phyloP scores from a whole-genome alignment of 2,888 invertebrate species.

The Folsomia candida region DNA sequence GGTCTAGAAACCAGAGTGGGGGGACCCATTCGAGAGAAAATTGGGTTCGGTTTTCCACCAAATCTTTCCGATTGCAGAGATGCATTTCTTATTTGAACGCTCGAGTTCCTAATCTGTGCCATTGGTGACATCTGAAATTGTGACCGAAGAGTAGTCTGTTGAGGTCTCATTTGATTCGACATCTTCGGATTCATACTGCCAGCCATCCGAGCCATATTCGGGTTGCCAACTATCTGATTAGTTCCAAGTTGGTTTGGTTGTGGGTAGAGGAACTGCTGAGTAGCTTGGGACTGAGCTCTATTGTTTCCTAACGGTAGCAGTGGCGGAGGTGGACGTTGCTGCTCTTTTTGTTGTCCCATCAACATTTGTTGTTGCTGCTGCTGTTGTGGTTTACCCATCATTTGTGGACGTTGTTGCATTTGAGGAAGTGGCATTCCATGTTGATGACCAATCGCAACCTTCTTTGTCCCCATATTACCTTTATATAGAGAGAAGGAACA shows the following conservation, averaged over 20 bases:
- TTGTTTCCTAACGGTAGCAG: constrained; percentile 52
- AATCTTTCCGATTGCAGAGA: constrained; percentile 49
- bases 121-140: constrained; percentile 49
- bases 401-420: constrained; percentile 50
- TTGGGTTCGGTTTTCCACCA: constrained; percentile 46
- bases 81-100: constrained; percentile 46
- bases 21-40: constrained; percentile 50
- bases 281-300: constrained; percentile 53
- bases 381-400: constrained; percentile 47
- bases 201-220: constrained; percentile 41
- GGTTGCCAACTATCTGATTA: constrained; percentile 51
- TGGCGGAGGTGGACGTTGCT: constrained; percentile 53
- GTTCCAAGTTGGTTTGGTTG: constrained; percentile 51
- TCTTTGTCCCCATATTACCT: constrained; percentile 38
- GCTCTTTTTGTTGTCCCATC: constrained; percentile 53
- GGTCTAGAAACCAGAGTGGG: constrained; percentile 50
- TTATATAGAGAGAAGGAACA: not conserved
- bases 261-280: constrained; percentile 54
- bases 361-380: constrained; percentile 52
- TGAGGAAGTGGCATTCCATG: constrained; percentile 49
- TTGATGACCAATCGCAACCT: constrained; percentile 47
- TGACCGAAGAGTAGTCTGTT: constrained; percentile 37
- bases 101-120: constrained; percentile 47
- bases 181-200: constrained; percentile 46
- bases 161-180: constrained; percentile 46